phyloP scores from a whole-genome alignment of 2,797 vertebrate genomes.

The Sebastes iracundus region DNA sequence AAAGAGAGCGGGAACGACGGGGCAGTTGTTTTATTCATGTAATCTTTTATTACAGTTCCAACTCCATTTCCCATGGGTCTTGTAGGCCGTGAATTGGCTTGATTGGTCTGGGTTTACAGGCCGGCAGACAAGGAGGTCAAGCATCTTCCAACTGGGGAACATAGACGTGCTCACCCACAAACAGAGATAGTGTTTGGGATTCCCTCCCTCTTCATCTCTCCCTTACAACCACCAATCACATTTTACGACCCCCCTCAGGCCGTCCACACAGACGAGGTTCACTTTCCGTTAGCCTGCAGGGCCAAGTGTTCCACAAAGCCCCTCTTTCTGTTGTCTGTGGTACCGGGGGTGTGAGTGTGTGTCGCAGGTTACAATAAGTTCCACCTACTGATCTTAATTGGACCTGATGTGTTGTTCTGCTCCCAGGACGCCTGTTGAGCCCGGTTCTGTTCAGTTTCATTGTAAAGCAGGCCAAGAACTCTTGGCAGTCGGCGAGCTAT shows the following conservation, averaged over 20 bases:
- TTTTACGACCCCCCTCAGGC: slow-evolving; percentile 34
- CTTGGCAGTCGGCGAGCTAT: slow-evolving; percentile 66
- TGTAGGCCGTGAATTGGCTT: slow-evolving; percentile 30
- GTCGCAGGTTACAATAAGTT: slow-evolving; percentile 77
- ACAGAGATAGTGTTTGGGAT: slow-evolving; percentile 17
- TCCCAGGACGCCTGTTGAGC: slow-evolving; percentile 69
- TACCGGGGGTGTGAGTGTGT: slow-evolving; percentile 49
- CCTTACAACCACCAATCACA: slow-evolving; percentile 25
- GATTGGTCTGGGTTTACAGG: slow-evolving; percentile 55
- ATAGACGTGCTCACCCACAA: not conserved
- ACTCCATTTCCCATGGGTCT: slow-evolving; percentile 50
- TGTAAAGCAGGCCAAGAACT: slow-evolving; percentile 72
- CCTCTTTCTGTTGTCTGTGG: slow-evolving; percentile 57
- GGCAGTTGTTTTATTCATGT: not conserved
- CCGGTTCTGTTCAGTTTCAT: slow-evolving; percentile 72
- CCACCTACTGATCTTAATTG: slow-evolving; percentile 78
- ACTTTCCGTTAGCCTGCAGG: slow-evolving; percentile 34
- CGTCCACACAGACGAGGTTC: slow-evolving; percentile 32
- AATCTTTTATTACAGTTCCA: slow-evolving; percentile 14
- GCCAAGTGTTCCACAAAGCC: slow-evolving; percentile 61
- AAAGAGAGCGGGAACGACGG: not conserved
- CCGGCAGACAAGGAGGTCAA: slow-evolving; percentile 35
- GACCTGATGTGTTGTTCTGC: slow-evolving; percentile 74
- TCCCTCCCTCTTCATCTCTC: not conserved
- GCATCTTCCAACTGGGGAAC: not conserved